Conservation (phyloP, 2,797 vertebrate species). For the Alexandromys oeconomus region DNA sequence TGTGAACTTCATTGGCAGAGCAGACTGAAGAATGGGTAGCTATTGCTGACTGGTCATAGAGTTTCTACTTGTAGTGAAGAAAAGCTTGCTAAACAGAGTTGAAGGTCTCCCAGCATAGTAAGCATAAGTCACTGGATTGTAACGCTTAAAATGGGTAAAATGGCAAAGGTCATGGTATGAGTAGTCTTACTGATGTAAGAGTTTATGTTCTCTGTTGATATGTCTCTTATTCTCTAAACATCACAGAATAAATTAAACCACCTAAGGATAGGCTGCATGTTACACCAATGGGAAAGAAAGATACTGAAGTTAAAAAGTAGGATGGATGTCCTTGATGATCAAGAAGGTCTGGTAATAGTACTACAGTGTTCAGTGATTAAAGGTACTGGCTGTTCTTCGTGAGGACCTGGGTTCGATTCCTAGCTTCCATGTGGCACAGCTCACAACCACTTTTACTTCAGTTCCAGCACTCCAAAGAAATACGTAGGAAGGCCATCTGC, state of each 20-base stretch:
- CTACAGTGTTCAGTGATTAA: not conserved
- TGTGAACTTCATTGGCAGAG: not conserved
- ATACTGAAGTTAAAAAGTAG: not conserved
- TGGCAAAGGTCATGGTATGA: not conserved
- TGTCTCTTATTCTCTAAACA: not conserved
- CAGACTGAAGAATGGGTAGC: not conserved
- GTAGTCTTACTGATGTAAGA: not conserved
- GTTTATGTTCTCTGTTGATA: not conserved
- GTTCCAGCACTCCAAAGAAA: not conserved
- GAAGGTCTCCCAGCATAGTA: not conserved
- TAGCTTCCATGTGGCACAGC: not conserved
- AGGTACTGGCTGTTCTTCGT: not conserved
- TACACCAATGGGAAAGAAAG: constrained; percentile 29
- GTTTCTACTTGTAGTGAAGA: not conserved
- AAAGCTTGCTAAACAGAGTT: not conserved
- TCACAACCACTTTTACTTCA: not conserved
- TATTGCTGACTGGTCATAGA: not conserved
- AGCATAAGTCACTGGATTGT: not conserved
- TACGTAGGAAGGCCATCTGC: not conserved
- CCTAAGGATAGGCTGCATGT: not conserved
- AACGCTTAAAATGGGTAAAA: not conserved
- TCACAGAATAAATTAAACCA: not conserved
- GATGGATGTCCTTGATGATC: not conserved
- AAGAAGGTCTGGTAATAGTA: not conserved
- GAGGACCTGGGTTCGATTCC: not conserved